Percentiles rank a stretch among this genome's conserved stretches.
phyloP scores from a whole-genome alignment of 2,113 vertebrate species.

The Plecotus auritus region DNA sequence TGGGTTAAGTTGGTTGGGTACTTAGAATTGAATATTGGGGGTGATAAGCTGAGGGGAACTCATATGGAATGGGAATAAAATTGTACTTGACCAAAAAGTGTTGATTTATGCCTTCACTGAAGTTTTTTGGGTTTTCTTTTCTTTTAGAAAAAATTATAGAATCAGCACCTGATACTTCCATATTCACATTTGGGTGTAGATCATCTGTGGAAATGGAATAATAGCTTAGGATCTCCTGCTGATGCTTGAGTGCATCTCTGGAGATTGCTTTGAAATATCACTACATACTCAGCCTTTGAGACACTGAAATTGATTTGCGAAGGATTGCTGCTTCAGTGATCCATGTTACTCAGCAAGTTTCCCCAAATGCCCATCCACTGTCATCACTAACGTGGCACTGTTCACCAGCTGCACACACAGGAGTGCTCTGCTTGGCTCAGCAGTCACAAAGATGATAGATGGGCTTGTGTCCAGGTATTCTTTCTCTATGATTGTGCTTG shows the following conservation, averaged over 20 bases:
- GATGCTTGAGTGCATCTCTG: not conserved
- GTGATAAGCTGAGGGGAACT: not conserved
- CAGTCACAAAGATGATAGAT: not conserved
- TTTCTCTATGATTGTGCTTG: not conserved
- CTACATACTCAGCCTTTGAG: slow-evolving; percentile 11
- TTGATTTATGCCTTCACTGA: not conserved
- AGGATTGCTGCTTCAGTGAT: slow-evolving; percentile 47
- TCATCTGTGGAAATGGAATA: not conserved
- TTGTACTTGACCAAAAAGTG: not conserved
- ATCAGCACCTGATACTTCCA: not conserved
- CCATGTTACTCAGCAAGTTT: slow-evolving; percentile 21
- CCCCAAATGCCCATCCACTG: not conserved
- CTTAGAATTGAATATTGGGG: not conserved
- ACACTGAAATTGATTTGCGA: slow-evolving; percentile 52
- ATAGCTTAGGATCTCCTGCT: not conserved
- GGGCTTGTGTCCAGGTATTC: not conserved
- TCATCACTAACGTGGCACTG: not conserved
- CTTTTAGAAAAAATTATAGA: not conserved
- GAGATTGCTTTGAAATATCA: slow-evolving; percentile 56
- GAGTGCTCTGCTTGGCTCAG: not conserved
- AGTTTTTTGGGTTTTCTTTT: not conserved
- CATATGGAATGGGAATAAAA: not conserved
- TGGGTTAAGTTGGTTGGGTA: not conserved
- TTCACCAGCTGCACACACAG: not conserved
- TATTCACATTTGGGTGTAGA: not conserved